Conservation (phyloP, 2,113 vertebrate species). For the Passer montanus region DNA sequence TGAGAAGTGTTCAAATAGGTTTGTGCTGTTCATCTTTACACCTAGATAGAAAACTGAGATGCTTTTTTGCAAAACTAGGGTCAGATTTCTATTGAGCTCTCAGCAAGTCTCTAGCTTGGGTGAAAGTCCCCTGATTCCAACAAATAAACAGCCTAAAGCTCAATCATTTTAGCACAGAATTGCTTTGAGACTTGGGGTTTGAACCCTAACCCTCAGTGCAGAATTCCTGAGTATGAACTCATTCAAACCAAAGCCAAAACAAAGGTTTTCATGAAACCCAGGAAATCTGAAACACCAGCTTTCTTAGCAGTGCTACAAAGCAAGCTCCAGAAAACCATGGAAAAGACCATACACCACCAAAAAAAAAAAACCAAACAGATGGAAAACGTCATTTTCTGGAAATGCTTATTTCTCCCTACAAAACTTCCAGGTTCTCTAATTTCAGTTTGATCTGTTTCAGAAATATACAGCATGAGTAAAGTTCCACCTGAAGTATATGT, state of each 20-base stretch:
- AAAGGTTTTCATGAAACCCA: constrained; percentile 29
- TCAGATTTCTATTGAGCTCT: not conserved
- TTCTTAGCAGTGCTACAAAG: not conserved
- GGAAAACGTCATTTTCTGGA: not conserved
- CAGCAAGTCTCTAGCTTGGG: not conserved
- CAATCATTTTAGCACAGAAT: constrained; percentile 34
- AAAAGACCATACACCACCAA: not conserved
- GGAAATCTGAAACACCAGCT: constrained; percentile 31
- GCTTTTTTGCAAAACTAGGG: not conserved
- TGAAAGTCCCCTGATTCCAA: constrained; percentile 7
- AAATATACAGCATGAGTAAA: not conserved
- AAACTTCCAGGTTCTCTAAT: constrained; percentile 1
- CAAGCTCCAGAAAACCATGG: not conserved
- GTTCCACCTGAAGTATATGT: not conserved
- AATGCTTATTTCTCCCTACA: not conserved
- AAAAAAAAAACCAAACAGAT: not conserved
- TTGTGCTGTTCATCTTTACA: not conserved
- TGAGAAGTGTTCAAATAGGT: not conserved
- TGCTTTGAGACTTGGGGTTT: constrained; percentile 50
- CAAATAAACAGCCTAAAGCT: constrained; percentile 28
- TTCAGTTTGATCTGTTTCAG: constrained; percentile 26
- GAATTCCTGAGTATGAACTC: constrained; percentile 47
- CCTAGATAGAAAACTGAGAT: not conserved
- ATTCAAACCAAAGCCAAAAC: constrained; percentile 44
- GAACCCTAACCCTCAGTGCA: constrained; percentile 2